phyloP scores from a whole-genome alignment of 2,888 invertebrate genomes.

The Hylaea fasciaria region DNA sequence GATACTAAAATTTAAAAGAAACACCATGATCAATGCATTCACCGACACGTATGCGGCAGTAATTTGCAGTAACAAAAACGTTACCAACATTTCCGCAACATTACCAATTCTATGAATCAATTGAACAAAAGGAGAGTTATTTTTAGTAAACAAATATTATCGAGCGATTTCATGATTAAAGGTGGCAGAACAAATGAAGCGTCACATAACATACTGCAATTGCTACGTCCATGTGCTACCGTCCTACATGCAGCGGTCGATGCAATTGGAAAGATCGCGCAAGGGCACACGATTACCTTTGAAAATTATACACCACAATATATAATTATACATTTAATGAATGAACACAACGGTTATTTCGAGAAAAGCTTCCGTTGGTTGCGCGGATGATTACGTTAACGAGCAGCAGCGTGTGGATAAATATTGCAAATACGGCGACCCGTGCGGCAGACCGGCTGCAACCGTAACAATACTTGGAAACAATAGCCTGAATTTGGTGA shows the following conservation, averaged over 20 bases:
- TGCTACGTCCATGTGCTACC: slow-evolving; percentile 33
- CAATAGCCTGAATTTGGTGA: slow-evolving; percentile 54
- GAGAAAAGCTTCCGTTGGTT: slow-evolving; percentile 60
- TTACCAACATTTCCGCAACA: slow-evolving; percentile 33
- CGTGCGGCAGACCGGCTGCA: slow-evolving; percentile 49
- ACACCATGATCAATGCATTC: neutral
- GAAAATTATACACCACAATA: slow-evolving; percentile 44
- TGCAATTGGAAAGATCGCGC: slow-evolving; percentile 48
- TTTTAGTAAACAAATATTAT: slow-evolving; percentile 43
- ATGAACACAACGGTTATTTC: slow-evolving; percentile 53
- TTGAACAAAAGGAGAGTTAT: slow-evolving; percentile 29
- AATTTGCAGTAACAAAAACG: neutral
- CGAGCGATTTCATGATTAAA: slow-evolving; percentile 46
- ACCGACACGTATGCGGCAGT: neutral
- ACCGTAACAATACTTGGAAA: slow-evolving; percentile 57
- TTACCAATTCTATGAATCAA: slow-evolving; percentile 34
- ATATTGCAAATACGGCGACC: slow-evolving; percentile 60
- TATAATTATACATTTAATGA: slow-evolving; percentile 49
- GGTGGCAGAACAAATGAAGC: slow-evolving; percentile 39
- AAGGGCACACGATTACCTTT: slow-evolving; percentile 43
- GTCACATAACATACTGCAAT: slow-evolving; percentile 40
- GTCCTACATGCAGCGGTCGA: slow-evolving; percentile 26
- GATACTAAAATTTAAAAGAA: neutral
- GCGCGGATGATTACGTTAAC: slow-evolving; percentile 67
- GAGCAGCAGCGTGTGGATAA: slow-evolving; percentile 54